These are phyloP conservation scores for Seira musarum DNA, from an alignment of 2,888 invertebrate species.

Conservation along the genomic window DNA sequence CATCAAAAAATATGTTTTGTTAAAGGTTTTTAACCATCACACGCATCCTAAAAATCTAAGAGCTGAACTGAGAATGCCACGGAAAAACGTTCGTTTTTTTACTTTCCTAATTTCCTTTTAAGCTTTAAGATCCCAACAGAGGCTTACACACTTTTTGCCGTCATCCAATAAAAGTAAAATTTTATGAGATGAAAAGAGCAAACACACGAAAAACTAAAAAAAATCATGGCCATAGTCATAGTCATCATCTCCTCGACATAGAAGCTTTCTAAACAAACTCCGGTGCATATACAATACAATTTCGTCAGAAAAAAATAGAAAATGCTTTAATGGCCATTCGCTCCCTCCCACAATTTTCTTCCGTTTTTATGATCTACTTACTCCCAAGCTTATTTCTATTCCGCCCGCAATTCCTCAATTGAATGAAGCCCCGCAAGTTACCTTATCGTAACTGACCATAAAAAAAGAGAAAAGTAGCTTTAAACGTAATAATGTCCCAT, in stretches of 20 bases:
- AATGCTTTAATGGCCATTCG: constrained; percentile 49
- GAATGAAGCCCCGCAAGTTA: background rate
- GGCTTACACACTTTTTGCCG: background rate
- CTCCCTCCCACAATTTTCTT: constrained; percentile 47
- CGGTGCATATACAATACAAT: no score
- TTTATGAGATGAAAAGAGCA: background rate
- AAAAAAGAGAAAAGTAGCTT: constrained; percentile 25
- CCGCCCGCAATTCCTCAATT: constrained; percentile 11
- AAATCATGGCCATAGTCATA: background rate
- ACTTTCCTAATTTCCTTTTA: background rate
- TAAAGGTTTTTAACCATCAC: constrained; percentile 10
- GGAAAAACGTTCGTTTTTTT: background rate
- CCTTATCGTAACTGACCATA: constrained; percentile 40
- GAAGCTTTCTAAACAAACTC: background rate
- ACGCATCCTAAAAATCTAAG: constrained; percentile 1
- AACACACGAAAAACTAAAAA: background rate
- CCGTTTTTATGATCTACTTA: constrained; percentile 43
- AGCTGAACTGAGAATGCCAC: background rate
- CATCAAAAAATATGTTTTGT: constrained; percentile 5
- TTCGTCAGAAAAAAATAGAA: background rate
- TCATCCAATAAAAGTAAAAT: constrained; percentile 11
- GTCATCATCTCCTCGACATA: no score
- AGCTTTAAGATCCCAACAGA: background rate
- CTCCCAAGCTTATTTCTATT: constrained; percentile 14
- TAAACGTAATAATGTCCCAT: constrained; percentile 11